Evolutionary conservation across 1,140 invertebrate species (phyloP).

Genomic region (Aricia agestis): DNA sequence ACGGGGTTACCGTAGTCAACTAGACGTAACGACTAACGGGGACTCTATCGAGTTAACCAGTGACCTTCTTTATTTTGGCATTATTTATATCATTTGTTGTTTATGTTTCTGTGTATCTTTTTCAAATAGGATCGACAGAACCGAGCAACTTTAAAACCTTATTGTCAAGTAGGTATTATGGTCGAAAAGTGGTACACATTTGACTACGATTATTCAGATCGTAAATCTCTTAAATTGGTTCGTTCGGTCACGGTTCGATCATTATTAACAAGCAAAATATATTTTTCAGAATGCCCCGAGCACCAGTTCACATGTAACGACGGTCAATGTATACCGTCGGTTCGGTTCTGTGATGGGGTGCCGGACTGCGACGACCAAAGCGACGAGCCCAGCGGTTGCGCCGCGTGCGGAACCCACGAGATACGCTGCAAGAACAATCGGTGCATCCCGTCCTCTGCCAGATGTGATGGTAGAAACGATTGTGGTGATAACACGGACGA

Average conservation of each 20-base stretch:
- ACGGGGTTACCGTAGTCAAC: slow-evolving; percentile 54
- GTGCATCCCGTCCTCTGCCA: slow-evolving; percentile 72
- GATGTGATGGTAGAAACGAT: slow-evolving; percentile 40
- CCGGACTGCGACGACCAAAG: slow-evolving; percentile 88
- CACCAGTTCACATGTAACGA: slow-evolving; percentile 69
- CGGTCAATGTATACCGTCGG: slow-evolving; percentile 86
- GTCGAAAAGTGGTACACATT: too few species aligned
- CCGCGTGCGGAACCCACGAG: slow-evolving; percentile 65
- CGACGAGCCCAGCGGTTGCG: slow-evolving; percentile 87
- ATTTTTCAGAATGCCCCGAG: slow-evolving; percentile 61
- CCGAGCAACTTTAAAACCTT: too few species aligned
- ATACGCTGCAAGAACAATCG: slow-evolving; percentile 77
- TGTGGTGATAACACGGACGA: slow-evolving; percentile 75
- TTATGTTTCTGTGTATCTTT: too few species aligned
- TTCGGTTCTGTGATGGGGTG: slow-evolving; percentile 90
- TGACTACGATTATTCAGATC: too few species aligned
- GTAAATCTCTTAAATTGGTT: too few species aligned
- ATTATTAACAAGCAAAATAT: too few species aligned
- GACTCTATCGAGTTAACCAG: not conserved
- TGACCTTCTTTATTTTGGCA: not conserved
- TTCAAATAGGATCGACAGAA: too few species aligned
- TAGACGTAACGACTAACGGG: slow-evolving; percentile 41
- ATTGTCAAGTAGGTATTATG: too few species aligned
- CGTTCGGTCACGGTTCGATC: too few species aligned
- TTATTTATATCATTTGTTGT: too few species aligned